Evolutionary conservation across 2,888 invertebrate genomes (phyloP).

Genomic region (Tridacna gigas): DNA sequence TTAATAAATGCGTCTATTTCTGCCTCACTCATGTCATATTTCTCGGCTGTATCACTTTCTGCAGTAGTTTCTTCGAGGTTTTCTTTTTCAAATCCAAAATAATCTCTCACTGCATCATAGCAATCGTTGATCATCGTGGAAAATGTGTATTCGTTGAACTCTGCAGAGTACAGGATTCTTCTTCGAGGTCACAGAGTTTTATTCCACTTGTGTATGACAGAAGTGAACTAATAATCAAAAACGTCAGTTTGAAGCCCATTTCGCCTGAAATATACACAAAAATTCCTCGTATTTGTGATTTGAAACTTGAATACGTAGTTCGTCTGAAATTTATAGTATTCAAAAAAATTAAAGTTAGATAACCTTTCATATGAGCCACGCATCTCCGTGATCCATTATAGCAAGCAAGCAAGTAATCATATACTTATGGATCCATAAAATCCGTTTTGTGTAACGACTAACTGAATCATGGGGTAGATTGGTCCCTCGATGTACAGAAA

Average conservation of each 20-base stretch:
- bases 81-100: background rate
- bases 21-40: background rate
- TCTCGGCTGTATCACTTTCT: background rate
- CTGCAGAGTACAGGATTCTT: background rate
- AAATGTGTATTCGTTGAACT: slow-evolving; percentile 1
- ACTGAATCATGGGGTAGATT: too few species aligned
- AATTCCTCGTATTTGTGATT: background rate
- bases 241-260: background rate
- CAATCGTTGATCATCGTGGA: background rate
- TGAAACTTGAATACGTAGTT: background rate
- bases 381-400: too few species aligned
- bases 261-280: background rate
- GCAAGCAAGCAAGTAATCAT: too few species aligned
- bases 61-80: background rate
- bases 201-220: background rate
- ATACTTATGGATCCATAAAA: too few species aligned
- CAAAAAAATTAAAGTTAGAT: too few species aligned
- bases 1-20: background rate
- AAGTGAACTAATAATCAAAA: background rate
- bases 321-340: too few species aligned
- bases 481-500: too few species aligned
- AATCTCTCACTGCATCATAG: background rate
- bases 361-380: too few species aligned
- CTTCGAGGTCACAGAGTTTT: slow-evolving; percentile 1
- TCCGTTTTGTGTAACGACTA: too few species aligned